phyloP scores from a whole-genome alignment of 2,888 invertebrate species.

The Craniophora ligustri region DNA sequence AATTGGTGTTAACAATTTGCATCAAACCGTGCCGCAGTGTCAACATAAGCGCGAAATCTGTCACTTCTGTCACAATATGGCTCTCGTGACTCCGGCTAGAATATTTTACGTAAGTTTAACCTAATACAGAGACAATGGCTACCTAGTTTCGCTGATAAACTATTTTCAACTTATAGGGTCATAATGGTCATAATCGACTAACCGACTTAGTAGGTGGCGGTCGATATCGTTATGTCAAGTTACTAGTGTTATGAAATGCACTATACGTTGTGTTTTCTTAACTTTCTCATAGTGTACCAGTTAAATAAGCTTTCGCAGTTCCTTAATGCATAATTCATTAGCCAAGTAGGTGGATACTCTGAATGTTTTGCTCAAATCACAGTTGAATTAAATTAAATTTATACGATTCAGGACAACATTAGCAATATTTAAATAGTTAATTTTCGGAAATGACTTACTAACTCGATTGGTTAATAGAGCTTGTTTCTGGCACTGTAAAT shows the following conservation, averaged over 20 bases:
- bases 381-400: conserved; percentile 4
- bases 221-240: conserved; percentile 57
- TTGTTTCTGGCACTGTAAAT: too few species aligned
- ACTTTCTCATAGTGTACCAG: conserved; percentile 49
- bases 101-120: conserved; percentile 63
- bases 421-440: too few species aligned
- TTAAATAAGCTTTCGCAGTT: conserved; percentile 51
- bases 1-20: conserved; percentile 39
- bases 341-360: conserved; percentile 38
- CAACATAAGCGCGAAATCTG: conserved; percentile 58
- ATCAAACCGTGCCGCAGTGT: conserved; percentile 32
- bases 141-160: conserved; percentile 57
- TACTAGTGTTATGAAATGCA: conserved; percentile 55
- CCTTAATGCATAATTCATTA: conserved; percentile 51
- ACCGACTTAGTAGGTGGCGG: conserved; percentile 62
- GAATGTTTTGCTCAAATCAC: conserved; percentile 16
- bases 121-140: conserved; percentile 64
- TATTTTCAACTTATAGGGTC: conserved; percentile 77
- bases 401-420: background rate
- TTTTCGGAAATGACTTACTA: too few species aligned
- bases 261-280: conserved; percentile 44
- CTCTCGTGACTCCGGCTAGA: conserved; percentile 64
- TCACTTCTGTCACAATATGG: conserved; percentile 59
- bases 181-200: conserved; percentile 71
- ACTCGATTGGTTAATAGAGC: too few species aligned